A percentile compares a stretch with the other conserved stretches of the same genome.
phyloP scores from a whole-genome alignment of 2,113 vertebrate species.

The Uria lomvia region DNA sequence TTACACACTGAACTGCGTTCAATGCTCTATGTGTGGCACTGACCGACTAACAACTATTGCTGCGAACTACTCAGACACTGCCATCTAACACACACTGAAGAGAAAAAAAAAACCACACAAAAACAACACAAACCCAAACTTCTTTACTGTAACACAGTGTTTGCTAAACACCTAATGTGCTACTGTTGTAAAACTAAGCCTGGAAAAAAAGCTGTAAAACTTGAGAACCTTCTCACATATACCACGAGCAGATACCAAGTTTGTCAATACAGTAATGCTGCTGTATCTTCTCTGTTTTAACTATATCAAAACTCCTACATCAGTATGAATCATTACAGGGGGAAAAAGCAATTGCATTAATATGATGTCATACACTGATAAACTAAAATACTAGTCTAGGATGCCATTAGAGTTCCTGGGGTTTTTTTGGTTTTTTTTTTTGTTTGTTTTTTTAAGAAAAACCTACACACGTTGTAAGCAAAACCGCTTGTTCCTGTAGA shows the following conservation, averaged over 20 bases:
- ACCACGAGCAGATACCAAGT: not conserved
- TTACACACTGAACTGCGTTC: not conserved
- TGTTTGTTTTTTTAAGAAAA: not conserved
- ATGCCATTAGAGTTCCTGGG: not conserved
- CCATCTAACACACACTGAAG: not conserved
- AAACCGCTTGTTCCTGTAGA: not conserved
- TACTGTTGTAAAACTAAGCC: not conserved
- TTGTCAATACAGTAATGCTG: not conserved
- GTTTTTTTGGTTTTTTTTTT: too few relatives aligned
- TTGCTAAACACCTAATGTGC: not conserved
- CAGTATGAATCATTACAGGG: not conserved
- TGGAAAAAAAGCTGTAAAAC: not conserved
- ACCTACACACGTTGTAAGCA: not conserved
- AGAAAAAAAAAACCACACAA: not conserved
- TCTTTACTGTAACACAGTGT: not conserved
- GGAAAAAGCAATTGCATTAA: not conserved
- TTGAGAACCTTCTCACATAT: not conserved
- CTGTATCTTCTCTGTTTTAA: not conserved
- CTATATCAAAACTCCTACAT: not conserved
- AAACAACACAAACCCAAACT: not conserved
- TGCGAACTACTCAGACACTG: not conserved
- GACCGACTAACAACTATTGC: not conserved
- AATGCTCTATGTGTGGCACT: fast-evolving
- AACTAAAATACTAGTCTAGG: not conserved
- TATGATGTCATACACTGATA: not conserved